These are phyloP conservation scores for Drosophila auraria DNA, from an alignment of 1,140 invertebrate species.

Conservation along the genomic window DNA sequence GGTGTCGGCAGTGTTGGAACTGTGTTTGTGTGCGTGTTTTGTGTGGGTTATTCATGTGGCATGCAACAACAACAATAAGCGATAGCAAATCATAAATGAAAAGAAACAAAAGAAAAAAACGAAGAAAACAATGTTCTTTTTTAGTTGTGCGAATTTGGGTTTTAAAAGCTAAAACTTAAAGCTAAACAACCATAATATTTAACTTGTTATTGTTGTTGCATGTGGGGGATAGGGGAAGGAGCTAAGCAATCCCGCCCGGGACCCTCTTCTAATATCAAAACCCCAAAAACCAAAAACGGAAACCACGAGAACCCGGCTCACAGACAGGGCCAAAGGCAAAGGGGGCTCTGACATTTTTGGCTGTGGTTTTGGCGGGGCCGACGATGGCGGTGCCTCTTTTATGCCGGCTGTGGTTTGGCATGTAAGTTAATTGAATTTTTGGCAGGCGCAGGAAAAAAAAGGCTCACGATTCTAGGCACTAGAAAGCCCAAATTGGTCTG, in stretches of 20 bases:
- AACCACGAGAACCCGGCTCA: conserved; percentile 34
- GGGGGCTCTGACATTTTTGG: conserved; percentile 27
- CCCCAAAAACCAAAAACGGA: conserved; percentile 13
- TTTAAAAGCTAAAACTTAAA: conserved; percentile 41
- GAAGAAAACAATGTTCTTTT: conserved; percentile 15
- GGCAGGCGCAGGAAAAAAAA: conserved; percentile 38
- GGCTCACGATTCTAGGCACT: neutral
- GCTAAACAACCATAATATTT: conserved; percentile 28
- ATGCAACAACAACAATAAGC: conserved; percentile 78
- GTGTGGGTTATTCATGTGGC: conserved; percentile 38
- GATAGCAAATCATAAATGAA: conserved; percentile 50
- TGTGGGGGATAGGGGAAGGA: neutral
- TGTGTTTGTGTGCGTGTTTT: conserved; percentile 48
- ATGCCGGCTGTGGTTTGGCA: conserved; percentile 60
- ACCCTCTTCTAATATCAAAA: conserved; percentile 22
- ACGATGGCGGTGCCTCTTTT: conserved; percentile 10
- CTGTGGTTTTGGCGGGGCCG: conserved; percentile 25
- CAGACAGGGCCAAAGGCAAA: conserved; percentile 17
- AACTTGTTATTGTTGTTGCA: conserved; percentile 69
- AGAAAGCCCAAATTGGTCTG: conserved; percentile 33
- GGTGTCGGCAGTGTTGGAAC: conserved; percentile 63
- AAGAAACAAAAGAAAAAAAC: conserved; percentile 52
- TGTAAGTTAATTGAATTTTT: conserved; percentile 75
- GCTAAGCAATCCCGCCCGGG: neutral
- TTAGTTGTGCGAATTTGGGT: conserved; percentile 18